A percentile compares a stretch with the other conserved stretches of the same genome.
Evolutionary conservation across 2,888 invertebrate species (phyloP).

Genomic region (Epiperipatus broadwayi): DNA sequence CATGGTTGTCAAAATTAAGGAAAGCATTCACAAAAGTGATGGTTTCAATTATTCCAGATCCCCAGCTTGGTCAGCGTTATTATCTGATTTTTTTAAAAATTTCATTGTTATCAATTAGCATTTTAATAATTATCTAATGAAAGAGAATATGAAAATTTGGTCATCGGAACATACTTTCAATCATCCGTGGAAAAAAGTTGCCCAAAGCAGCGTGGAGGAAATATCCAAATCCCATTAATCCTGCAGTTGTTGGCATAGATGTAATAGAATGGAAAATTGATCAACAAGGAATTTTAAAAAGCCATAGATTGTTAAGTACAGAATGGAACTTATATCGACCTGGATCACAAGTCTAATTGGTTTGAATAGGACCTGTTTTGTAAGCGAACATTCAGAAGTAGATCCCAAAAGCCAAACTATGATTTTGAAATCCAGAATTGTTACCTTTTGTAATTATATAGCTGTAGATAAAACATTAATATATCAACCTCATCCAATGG

Average conservation of each 20-base stretch:
- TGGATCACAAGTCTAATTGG: too few species aligned
- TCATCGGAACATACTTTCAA: too few species aligned
- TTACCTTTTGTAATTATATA: constrained; percentile 72
- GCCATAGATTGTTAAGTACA: constrained; percentile 82
- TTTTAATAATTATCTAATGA: too few species aligned
- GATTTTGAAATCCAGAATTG: constrained; percentile 75
- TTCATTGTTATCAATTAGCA: too few species aligned
- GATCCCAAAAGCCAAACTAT: constrained; percentile 61
- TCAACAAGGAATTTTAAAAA: constrained; percentile 57
- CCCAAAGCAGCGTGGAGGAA: constrained; percentile 94
- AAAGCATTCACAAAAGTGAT: too few species aligned
- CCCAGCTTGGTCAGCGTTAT: too few species aligned
- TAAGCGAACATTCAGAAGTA: constrained; percentile 82
- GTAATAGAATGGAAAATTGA: constrained; percentile 75
- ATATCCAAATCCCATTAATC: constrained; percentile 96
- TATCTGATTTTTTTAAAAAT: too few species aligned
- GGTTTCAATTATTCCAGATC: too few species aligned
- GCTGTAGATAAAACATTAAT: constrained; percentile 80
- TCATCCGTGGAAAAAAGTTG: constrained; percentile 96
- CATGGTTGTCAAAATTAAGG: too few species aligned
- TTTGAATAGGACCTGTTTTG: constrained; percentile 75
- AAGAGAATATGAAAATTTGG: too few species aligned
- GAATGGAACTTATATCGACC: constrained; percentile 93
- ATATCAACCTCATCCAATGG: constrained; percentile 63
- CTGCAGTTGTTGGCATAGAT: constrained; percentile 86